These are phyloP conservation scores for Halisarca cf. caerulea DNA, from an alignment of 37 sponge, comb jelly and placozoan genomes.

Conservation along the genomic window DNA sequence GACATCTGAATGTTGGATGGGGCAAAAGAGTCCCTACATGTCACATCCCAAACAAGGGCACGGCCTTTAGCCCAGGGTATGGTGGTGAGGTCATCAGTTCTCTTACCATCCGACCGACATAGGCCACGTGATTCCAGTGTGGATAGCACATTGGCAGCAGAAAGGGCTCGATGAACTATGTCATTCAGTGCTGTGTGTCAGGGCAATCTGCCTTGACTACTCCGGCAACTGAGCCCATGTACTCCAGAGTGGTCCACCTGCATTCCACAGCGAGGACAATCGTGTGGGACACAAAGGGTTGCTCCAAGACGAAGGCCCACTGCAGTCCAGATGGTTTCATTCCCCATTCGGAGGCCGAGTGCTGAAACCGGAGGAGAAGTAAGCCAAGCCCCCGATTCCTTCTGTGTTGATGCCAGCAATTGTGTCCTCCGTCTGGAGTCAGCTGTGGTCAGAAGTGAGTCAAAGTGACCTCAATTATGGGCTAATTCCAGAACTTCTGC, in stretches of 20 bases:
- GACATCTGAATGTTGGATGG: constrained; percentile 35
- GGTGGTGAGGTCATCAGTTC: constrained; percentile 37
- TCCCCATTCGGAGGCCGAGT: constrained; percentile 15
- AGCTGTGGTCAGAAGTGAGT: neutral
- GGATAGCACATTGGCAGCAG: constrained; percentile 31
- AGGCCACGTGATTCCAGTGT: constrained; percentile 30
- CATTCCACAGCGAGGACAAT: constrained; percentile 33
- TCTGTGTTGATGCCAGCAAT: constrained; percentile 1
- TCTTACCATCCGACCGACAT: constrained; percentile 31
- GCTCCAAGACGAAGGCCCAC: constrained; percentile 37
- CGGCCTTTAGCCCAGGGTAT: constrained; percentile 9
- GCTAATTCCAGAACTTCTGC: constrained; percentile 40
- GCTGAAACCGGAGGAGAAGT: constrained; percentile 29
- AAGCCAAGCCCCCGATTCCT: constrained; percentile 33
- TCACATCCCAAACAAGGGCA: constrained; percentile 36
- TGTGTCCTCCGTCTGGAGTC: constrained; percentile 6
- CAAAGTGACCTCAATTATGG: neutral
- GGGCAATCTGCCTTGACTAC: constrained; percentile 15
- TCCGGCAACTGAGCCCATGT: constrained; percentile 31
- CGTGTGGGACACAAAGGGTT: constrained; percentile 38
- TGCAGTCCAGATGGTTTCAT: constrained; percentile 28
- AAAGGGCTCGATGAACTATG: constrained; percentile 26
- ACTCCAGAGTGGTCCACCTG: constrained; percentile 16
- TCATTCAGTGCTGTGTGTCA: constrained; percentile 42
- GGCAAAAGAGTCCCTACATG: constrained; percentile 38